Evolutionary conservation across 2,888 invertebrate species (phyloP).

Genomic region (Tachina lurida): DNA sequence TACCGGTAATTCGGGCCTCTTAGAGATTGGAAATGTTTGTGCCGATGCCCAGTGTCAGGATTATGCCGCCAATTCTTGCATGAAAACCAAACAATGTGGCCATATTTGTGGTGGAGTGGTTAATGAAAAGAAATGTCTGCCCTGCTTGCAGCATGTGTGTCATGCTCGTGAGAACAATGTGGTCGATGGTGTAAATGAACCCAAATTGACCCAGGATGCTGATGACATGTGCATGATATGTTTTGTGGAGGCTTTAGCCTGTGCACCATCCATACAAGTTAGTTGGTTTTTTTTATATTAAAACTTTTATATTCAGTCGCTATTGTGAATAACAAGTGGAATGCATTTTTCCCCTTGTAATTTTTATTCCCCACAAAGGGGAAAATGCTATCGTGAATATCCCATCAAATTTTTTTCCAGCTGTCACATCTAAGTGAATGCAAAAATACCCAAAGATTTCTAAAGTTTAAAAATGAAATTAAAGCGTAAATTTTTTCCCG

Average conservation of each 20-base stretch:
- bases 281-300: conserved; percentile 40
- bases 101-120: conserved; percentile 97
- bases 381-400: too few species aligned
- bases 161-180: conserved; percentile 80
- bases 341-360: too few species aligned
- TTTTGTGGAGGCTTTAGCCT: conserved; percentile 97
- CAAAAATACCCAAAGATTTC: too few species aligned
- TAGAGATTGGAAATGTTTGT: conserved; percentile 97
- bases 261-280: conserved; percentile 96
- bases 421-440: too few species aligned
- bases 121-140: conserved; percentile 92
- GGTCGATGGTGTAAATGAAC: conserved; percentile 79
- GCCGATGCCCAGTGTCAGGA: conserved; percentile 97
- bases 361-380: too few species aligned
- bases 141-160: conserved; percentile 95
- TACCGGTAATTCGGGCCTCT: conserved; percentile 90
- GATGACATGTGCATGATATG: conserved; percentile 99
- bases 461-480: too few species aligned
- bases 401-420: too few species aligned
- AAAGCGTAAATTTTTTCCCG: too few species aligned
- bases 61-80: conserved; percentile 87
- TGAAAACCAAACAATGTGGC: conserved; percentile 91
- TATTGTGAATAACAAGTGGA: too few species aligned
- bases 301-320: too few species aligned
- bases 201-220: conserved; percentile 93